Base-by-base conservation (phyloP, 2,888 invertebrate genomes). In the Drosophila greeni region DNA sequence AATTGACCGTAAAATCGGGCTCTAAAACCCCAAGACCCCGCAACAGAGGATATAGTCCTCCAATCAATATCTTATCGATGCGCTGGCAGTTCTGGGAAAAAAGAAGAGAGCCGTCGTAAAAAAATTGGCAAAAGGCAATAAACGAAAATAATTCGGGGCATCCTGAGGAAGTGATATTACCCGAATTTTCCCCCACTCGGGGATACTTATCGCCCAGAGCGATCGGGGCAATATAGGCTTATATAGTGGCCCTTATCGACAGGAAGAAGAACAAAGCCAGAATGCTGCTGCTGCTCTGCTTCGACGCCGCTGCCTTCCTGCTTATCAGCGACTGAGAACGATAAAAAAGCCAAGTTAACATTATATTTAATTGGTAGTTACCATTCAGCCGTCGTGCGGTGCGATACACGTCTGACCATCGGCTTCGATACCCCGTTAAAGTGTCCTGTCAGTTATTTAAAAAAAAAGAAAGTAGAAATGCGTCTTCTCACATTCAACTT, bases 351-450 rank as follows among this genome's bases (percentile, higher is more conserved):
- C 75, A 75, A 75, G 84, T 84, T 86, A 81, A 84, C 78, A 81
- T 59, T 80, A 72, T 76, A 79, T 79, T 75, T 80, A 82, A 85
- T 80, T 85, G 82, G 70, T 86, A 87, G 86, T 86, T 76, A 55
- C 70, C 67, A 64, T 82, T 82, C 60, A 70, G 75, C 66, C 65
- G 73, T 79, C 75, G 75, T 73, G 48, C 65, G 40, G 74, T 60
- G 67, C 76, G 74, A 70, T 83, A 73, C 60, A 39, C 43, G 40
- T 14, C 18, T 8, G 20, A 20, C 42, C 43, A 29, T 11, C 42
- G 11, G 48, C 31, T 33, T 14, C 23, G 23, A 66, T 52, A 29
- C 56, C 54, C 54, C 51, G 14, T 37, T 1, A 11, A 9, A 16
- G 42, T 53, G 60, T 66, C 45, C 59, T 59, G 45, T 45, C 18